A percentile compares a stretch with the other conserved stretches of the same genome.
Evolutionary conservation across 1,140 invertebrate species (phyloP).

Genomic region (Lasaia peninsularis): DNA sequence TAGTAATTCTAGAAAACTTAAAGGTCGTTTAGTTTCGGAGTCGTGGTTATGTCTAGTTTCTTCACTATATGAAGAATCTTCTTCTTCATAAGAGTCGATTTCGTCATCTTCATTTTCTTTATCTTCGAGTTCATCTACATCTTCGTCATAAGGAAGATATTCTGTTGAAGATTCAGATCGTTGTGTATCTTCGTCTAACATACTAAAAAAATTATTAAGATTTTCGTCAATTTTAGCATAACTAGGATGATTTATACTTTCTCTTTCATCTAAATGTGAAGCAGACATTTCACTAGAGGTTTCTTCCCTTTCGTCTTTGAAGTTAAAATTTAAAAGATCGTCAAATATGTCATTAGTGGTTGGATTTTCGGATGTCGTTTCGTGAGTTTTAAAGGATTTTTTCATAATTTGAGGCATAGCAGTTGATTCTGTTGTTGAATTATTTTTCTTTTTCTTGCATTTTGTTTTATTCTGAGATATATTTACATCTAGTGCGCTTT

Average conservation of each 20-base stretch:
- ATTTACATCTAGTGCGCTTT: conserved; percentile 29
- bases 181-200: conserved; percentile 35
- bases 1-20: conserved; percentile 63
- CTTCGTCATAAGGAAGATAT: conserved; percentile 26
- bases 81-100: conserved; percentile 32
- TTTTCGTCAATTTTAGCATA: conserved; percentile 49
- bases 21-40: conserved; percentile 41
- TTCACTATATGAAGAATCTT: conserved; percentile 32
- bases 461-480: conserved; percentile 57
- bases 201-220: conserved; percentile 49
- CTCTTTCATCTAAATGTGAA: conserved; percentile 35
- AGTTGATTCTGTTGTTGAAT: conserved; percentile 19
- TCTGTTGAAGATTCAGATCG: conserved; percentile 28
- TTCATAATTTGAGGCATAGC: conserved; percentile 16
- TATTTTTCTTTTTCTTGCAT: conserved; percentile 64
- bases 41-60: conserved; percentile 28
- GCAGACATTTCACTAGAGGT: conserved; percentile 22
- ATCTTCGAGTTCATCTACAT: conserved; percentile 27
- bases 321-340: conserved; percentile 50
- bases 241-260: conserved; percentile 44
- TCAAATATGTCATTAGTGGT: conserved; percentile 39
- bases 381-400: conserved; percentile 24
- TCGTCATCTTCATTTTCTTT: conserved; percentile 25
- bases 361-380: conserved; percentile 23
- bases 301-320: conserved; percentile 38